Evolutionary conservation across 2,113 vertebrate genomes (phyloP), one percentile per base, ranked within the genome.

Genomic region (Dendropsophus ebraccatus): DNA sequence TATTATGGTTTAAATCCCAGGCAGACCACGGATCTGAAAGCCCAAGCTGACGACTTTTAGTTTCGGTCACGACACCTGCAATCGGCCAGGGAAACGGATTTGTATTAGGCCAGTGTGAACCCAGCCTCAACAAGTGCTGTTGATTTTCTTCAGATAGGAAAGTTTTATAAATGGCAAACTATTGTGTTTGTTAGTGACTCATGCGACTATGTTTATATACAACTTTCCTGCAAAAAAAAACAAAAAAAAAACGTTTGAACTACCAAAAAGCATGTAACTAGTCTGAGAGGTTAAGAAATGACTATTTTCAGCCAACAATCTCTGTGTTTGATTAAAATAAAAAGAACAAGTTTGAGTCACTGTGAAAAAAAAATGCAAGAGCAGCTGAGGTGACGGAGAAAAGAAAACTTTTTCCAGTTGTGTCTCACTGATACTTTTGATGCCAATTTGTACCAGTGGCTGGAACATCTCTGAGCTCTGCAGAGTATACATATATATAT

Each of bases 361-460:
- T 28, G 58, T 25, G 54, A 80, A 25, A 3, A 13, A 17, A 21
- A 41, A 58, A 25, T n/a, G n/a, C 32, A 62, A 58, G 52, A 78
- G 28, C 50, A 78, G 54, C 19, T 13, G 50, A 35, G 54, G 54
- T 25, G 56, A 78, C 6, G 30, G 50, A 78, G 50, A 78, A 28
- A 32, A 21, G 47, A 77, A 54, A 79, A 79, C 30, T 79, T 58
- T 79, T 37, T 23, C 30, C 52, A 13, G 75, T 23, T 56, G 50
- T 13, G 50, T 54, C 41, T 77, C 23, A 9, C 65, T 47, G 30
- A 70, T 85, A 35, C 23, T 60, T 69, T 19, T 86, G 65, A 58
- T 81, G 52, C 52, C 84, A 81, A 80, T 86, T 86, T 81, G 65
- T 77, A 86, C 84, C 84, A 73, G 32, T 80, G 49, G 49, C 23